Percentiles rank a stretch among this genome's conserved stretches.
Conservation (phyloP, 2,888 invertebrate genomes). For the Apamea sordens region DNA sequence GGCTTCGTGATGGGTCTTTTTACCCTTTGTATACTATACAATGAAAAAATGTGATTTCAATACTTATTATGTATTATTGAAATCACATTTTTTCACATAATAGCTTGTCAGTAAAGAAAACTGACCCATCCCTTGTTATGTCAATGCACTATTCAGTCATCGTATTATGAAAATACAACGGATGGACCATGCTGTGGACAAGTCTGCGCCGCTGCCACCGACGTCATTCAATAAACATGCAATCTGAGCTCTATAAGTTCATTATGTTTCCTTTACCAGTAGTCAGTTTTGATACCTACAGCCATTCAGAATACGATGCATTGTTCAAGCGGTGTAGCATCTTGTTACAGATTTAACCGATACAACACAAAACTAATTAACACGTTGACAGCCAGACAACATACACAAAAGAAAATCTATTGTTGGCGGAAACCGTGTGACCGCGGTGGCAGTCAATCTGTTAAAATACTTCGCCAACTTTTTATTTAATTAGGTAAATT, state of each 20-base stretch:
- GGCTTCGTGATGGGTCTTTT: neutral
- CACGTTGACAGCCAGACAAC: no score
- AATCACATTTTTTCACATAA: conserved; percentile 53
- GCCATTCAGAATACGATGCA: conserved; percentile 59
- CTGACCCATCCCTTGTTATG: conserved; percentile 63
- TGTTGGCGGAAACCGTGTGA: no score
- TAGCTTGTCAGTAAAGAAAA: conserved; percentile 59
- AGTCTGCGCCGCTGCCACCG: conserved; percentile 32
- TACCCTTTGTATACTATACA: neutral
- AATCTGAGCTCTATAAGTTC: conserved; percentile 63
- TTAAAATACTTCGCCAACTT: conserved; percentile 17
- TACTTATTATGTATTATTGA: neutral
- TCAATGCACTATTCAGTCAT: conserved; percentile 67
- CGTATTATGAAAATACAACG: conserved; percentile 69
- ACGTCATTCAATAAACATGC: conserved; percentile 67
- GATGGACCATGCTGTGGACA: conserved; percentile 57
- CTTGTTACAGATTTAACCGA: conserved; percentile 53
- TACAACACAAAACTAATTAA: conserved; percentile 43
- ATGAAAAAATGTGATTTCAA: neutral
- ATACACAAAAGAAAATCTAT: no score
- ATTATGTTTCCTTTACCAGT: conserved; percentile 65
- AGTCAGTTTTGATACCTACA: conserved; percentile 57
- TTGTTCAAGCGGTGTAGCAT: conserved; percentile 59
- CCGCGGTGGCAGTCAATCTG: no score
- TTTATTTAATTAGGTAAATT: conserved; percentile 1